Conservation (phyloP, 1,140 invertebrate genomes). For the Cherax quadricarinatus region DNA sequence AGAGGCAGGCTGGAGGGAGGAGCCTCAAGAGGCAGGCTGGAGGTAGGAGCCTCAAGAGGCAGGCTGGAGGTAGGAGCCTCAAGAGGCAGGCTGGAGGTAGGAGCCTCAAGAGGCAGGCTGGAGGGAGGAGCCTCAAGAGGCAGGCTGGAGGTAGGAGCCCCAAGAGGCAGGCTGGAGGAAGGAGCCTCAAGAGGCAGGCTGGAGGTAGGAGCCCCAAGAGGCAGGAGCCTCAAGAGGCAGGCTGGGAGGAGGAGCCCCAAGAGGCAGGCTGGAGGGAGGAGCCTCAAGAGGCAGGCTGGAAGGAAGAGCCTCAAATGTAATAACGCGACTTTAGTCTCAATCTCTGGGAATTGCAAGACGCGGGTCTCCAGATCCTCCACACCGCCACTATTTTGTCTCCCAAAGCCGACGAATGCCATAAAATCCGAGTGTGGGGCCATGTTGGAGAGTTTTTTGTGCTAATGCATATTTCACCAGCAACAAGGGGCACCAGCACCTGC, state of each 20-base stretch:
- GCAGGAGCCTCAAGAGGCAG: constrained; percentile 30
- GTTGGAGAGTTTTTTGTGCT: background rate
- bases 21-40: constrained; percentile 31
- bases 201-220: background rate
- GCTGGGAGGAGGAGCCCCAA: constrained; percentile 12
- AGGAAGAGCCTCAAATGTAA: constrained; percentile 59
- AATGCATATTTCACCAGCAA: constrained; percentile 20
- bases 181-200: constrained; percentile 31
- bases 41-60: constrained; percentile 38
- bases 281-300: constrained; percentile 29
- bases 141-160: constrained; percentile 3
- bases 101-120: constrained; percentile 31
- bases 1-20: constrained; percentile 34
- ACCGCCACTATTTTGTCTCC: constrained; percentile 55
- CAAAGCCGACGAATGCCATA: constrained; percentile 58
- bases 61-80: constrained; percentile 3
- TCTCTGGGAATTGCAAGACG: constrained; percentile 65
- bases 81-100: constrained; percentile 37
- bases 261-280: constrained; percentile 22
- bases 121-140: constrained; percentile 38
- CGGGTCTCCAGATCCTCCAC: constrained; percentile 28
- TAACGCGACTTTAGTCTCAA: constrained; percentile 67
- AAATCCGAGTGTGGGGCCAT: constrained; percentile 47
- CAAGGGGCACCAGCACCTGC: background rate
- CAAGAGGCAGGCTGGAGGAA: constrained; percentile 34